These are phyloP conservation scores for Melipona beecheii DNA, from an alignment of 2,888 invertebrate genomes.

Conservation along the genomic window DNA sequence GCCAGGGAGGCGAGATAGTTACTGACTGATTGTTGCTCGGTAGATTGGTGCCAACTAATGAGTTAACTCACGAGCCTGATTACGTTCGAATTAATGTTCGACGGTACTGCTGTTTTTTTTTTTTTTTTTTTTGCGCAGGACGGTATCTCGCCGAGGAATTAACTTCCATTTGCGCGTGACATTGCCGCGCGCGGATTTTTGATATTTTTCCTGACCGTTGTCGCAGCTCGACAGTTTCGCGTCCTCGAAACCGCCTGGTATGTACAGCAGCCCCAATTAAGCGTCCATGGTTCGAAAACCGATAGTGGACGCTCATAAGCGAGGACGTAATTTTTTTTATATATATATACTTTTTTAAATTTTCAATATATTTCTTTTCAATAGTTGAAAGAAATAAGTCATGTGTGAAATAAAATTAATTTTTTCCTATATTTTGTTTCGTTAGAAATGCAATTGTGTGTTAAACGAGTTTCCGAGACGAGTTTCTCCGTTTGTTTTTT, in stretches of 20 bases:
- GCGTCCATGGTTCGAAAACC: no score
- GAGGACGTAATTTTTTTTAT: no score
- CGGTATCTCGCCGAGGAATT: constrained; percentile 20
- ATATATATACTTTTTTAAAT: no score
- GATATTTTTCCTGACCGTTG: constrained; percentile 7
- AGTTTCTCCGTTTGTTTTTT: no score
- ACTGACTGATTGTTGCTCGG: constrained; percentile 23
- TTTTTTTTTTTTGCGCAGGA: neutral
- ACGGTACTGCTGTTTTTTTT: neutral
- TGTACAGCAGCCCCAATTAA: no score
- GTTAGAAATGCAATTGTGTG: no score
- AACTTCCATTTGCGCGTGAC: constrained; percentile 21
- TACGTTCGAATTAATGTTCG: constrained; percentile 38
- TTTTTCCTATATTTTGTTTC: no score
- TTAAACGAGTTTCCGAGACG: no score
- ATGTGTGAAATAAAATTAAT: no score
- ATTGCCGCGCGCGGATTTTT: constrained; percentile 1
- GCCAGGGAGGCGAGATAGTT: constrained; percentile 17
- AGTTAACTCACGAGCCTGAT: constrained; percentile 33
- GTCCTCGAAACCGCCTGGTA: constrained; percentile 9
- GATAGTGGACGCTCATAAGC: no score
- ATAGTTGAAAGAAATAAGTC: no score
- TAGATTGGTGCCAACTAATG: constrained; percentile 41
- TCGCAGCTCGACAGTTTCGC: constrained; percentile 5
- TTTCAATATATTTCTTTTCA: no score